phyloP scores from a whole-genome alignment of 2,888 invertebrate species.

The Metallyticus violacea region DNA sequence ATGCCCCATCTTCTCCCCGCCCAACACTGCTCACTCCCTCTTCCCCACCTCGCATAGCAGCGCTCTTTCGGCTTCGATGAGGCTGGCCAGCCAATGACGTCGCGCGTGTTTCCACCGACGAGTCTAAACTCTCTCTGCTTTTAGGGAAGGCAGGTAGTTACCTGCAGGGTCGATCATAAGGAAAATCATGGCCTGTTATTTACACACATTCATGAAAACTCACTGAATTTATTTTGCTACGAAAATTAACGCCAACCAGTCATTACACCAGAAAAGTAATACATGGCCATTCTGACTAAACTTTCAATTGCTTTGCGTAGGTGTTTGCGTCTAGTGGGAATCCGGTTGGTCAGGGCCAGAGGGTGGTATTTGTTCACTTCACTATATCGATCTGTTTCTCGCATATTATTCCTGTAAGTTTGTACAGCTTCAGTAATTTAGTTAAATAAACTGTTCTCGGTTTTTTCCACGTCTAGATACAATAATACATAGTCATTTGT shows the following conservation, averaged over 20 bases:
- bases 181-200: neutral
- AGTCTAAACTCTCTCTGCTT: neutral
- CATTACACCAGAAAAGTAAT: neutral
- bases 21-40: neutral
- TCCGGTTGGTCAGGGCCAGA: neutral
- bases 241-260: neutral
- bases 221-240: neutral
- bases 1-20: neutral
- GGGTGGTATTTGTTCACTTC: too few relatives aligned
- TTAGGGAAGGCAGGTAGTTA: neutral
- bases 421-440: neutral
- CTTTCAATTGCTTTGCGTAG: neutral
- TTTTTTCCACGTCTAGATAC: neutral
- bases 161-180: neutral
- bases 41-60: neutral
- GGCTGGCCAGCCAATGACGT: neutral
- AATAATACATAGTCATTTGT: too few relatives aligned
- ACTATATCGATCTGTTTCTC: neutral
- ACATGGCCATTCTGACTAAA: neutral
- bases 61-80: too few relatives aligned
- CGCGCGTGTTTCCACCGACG: neutral
- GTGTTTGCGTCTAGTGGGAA: neutral
- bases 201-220: neutral
- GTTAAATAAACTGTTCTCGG: neutral
- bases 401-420: neutral